Conservation (phyloP, 2,888 invertebrate species). For the Globia sparganii region DNA sequence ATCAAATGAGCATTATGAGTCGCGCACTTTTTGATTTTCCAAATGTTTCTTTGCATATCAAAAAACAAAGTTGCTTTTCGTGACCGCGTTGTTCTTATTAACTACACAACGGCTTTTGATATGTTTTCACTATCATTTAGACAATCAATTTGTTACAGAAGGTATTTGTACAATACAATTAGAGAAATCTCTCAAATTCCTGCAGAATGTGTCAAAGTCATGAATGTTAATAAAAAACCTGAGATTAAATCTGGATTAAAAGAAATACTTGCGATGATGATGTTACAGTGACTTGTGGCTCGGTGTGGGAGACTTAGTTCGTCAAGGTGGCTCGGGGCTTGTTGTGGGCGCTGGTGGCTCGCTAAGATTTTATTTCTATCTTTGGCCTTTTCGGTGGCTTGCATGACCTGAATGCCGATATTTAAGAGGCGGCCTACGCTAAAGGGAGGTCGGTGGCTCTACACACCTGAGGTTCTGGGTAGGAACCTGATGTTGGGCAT, state of each 20-base stretch:
- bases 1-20: too few species aligned
- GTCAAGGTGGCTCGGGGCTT: neutral
- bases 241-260: neutral
- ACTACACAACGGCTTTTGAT: neutral
- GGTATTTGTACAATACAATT: neutral
- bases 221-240: neutral
- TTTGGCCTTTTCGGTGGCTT: too few species aligned
- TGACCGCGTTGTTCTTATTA: neutral
- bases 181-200: too few species aligned
- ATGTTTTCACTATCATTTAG: neutral
- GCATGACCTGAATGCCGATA: neutral
- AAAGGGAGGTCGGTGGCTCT: neutral
- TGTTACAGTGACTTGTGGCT: neutral
- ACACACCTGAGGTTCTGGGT: neutral
- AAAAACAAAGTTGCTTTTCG: neutral
- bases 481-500: too few species aligned
- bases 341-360: neutral
- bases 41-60: neutral
- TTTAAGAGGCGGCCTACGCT: neutral
- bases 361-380: neutral
- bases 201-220: constrained; percentile 8
- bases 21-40: too few species aligned
- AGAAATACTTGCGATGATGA: neutral
- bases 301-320: neutral
- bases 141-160: neutral